Conservation (phyloP, 2,797 vertebrate species). For the Lateolabrax maculatus region DNA sequence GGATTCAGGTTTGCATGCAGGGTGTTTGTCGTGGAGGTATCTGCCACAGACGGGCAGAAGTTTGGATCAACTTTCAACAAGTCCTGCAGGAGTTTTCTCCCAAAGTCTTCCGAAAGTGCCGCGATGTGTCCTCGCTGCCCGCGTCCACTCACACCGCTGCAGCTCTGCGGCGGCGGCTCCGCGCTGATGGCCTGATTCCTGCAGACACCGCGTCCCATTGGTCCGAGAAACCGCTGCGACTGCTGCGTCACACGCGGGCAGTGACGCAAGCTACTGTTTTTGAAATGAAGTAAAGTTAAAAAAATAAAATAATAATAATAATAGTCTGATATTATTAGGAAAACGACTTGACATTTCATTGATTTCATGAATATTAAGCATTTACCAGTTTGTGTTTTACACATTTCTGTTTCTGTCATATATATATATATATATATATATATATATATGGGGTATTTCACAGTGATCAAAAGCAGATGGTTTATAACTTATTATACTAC, state of each 20-base stretch:
- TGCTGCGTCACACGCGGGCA: slow-evolving; percentile 65
- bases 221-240: slow-evolving; percentile 84
- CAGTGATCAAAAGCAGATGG: background rate
- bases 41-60: too few species aligned
- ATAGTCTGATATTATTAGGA: too few species aligned
- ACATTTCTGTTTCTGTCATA: background rate
- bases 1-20: background rate
- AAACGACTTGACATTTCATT: background rate
- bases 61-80: background rate
- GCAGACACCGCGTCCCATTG: slow-evolving; percentile 80
- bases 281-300: too few species aligned
- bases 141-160: slow-evolving; percentile 18
- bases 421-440: background rate
- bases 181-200: slow-evolving; percentile 35
- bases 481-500: background rate
- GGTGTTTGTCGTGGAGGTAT: too few species aligned
- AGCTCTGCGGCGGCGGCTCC: slow-evolving; percentile 27
- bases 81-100: too few species aligned
- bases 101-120: background rate
- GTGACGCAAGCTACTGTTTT: slow-evolving; percentile 51
- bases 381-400: background rate
- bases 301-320: too few species aligned
- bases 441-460: background rate
- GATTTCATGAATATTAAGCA: background rate
- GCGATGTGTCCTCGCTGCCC: background rate